phyloP scores from a whole-genome alignment of 2,797 vertebrate species.

The Argyrosomus regius region DNA sequence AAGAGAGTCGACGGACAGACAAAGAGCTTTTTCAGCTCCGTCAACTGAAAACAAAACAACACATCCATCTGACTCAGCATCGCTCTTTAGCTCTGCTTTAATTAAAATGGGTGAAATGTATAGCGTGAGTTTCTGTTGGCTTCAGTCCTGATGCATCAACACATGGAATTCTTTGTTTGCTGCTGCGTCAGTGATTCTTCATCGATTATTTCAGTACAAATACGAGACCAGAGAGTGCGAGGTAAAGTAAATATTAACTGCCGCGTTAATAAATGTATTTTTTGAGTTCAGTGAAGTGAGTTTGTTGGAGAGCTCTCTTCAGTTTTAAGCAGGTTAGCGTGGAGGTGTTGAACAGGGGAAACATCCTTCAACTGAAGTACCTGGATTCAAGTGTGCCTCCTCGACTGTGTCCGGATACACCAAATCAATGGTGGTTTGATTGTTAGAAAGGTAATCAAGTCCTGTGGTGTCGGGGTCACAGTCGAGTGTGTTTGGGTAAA shows the following conservation, averaged over 20 bases:
- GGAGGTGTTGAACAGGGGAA: not conserved
- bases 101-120: not conserved
- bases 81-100: constrained; percentile 4
- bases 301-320: not conserved
- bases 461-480: not conserved
- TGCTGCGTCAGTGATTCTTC: not conserved
- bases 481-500: not conserved
- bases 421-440: not conserved
- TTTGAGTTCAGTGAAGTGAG: too few species aligned
- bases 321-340: not conserved
- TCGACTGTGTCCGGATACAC: not conserved
- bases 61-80: not conserved
- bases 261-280: not conserved
- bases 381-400: not conserved
- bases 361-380: constrained; percentile 1
- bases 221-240: not conserved
- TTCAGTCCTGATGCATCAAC: not conserved
- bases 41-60: not conserved
- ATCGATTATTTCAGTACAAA: too few species aligned
- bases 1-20: not conserved
- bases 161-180: not conserved
- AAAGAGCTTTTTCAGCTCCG: not conserved
- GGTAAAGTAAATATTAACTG: not conserved
- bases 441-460: not conserved
- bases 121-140: not conserved